Evolutionary conservation across 2,888 invertebrate species (phyloP).

Genomic region (Argyresthia goedartella): DNA sequence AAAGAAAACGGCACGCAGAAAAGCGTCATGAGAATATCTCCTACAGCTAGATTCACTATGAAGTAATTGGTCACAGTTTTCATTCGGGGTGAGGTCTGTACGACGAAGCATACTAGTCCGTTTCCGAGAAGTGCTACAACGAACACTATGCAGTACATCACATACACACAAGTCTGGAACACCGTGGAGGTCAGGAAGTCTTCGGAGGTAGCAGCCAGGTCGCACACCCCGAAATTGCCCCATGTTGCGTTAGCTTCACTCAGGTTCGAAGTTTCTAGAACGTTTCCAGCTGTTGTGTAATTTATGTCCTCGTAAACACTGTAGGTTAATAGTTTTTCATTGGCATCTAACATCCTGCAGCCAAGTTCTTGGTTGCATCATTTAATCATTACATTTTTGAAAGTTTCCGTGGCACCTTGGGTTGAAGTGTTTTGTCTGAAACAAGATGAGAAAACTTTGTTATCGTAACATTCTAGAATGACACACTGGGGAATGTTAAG

Average conservation of each 20-base stretch:
- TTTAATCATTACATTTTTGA: neutral
- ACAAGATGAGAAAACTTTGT: neutral
- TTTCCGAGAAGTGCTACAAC: conserved; percentile 80
- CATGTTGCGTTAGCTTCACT: conserved; percentile 2
- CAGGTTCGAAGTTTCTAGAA: neutral
- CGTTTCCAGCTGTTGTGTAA: neutral
- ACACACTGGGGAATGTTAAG: too few species aligned
- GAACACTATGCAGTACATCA: conserved; percentile 80
- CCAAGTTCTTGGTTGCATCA: neutral
- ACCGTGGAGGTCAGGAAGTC: conserved; percentile 51
- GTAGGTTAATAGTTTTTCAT: conserved; percentile 5
- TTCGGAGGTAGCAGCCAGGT: conserved; percentile 17
- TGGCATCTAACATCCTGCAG: conserved; percentile 7
- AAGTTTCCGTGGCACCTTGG: neutral
- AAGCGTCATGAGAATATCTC: conserved; percentile 90
- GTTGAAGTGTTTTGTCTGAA: neutral
- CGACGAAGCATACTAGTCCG: conserved; percentile 88
- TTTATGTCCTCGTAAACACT: neutral
- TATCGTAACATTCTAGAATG: too few species aligned
- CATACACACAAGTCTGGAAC: conserved; percentile 76
- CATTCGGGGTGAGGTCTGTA: conserved; percentile 87
- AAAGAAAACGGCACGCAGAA: conserved; percentile 94
- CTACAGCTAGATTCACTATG: conserved; percentile 89
- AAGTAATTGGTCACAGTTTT: conserved; percentile 94
- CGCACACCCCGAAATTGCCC: neutral